Evolutionary conservation across 2,888 invertebrate species (phyloP).

Genomic region (Steinernema hermaphroditum): DNA sequence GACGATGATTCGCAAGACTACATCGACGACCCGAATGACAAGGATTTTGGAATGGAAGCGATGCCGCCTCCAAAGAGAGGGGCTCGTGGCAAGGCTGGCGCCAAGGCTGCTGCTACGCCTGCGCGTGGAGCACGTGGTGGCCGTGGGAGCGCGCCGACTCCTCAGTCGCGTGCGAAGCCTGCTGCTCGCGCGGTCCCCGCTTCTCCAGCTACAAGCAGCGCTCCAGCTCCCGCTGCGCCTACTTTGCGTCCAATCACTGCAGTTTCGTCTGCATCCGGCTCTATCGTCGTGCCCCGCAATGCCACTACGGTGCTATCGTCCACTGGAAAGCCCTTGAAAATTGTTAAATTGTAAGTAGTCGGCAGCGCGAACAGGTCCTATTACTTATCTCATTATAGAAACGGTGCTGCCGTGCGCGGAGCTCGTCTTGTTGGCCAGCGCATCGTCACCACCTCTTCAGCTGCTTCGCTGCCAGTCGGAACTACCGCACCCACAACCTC

Average conservation of each 20-base stretch:
- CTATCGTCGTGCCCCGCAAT: background rate
- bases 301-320: conserved; percentile 6
- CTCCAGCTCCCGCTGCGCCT: background rate
- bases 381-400: background rate
- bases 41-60: background rate
- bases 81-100: background rate
- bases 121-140: background rate
- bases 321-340: conserved; percentile 16
- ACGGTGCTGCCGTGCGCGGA: conserved; percentile 5
- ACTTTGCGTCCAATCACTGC: background rate
- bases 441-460: background rate
- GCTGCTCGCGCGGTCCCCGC: background rate
- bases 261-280: background rate
- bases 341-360: conserved; percentile 14
- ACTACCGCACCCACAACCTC: background rate
- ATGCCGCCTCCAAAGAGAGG: background rate
- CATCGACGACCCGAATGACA: conserved; percentile 3
- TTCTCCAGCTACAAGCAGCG: background rate
- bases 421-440: background rate
- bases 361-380: background rate
- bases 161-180: background rate
- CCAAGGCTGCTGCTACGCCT: background rate
- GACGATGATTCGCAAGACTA: background rate
- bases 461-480: background rate
- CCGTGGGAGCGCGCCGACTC: background rate